phyloP scores from a whole-genome alignment of 1,140 invertebrate genomes.

The Drosophila yakuba region DNA sequence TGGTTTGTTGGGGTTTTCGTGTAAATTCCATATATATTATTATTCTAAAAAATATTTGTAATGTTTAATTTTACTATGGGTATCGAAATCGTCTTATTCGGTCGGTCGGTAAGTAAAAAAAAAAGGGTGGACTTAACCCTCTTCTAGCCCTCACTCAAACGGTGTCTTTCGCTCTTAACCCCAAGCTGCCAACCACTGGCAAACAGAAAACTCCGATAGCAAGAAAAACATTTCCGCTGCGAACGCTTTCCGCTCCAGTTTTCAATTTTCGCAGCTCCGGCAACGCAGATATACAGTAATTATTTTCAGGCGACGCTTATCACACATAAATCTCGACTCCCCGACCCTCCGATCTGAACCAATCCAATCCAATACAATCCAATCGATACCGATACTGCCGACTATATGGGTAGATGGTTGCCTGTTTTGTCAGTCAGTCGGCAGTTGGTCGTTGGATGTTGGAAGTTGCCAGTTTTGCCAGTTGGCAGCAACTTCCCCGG shows the following conservation, averaged over 20 bases:
- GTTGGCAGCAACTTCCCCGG: constrained; percentile 65
- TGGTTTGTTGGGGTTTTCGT: too few relatives aligned
- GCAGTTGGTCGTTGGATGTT: constrained; percentile 6
- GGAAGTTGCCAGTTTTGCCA: constrained; percentile 24
- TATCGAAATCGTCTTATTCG: background rate
- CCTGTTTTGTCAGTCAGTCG: constrained; percentile 73
- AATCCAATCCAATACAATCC: constrained; percentile 40
- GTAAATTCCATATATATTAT: too few relatives aligned
- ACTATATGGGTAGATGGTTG: constrained; percentile 20
- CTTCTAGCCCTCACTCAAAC: background rate
- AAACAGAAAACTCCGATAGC: constrained; percentile 19
- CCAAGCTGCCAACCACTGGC: constrained; percentile 65
- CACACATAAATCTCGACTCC: constrained; percentile 74
- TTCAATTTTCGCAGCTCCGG: constrained; percentile 72
- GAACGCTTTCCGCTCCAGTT: constrained; percentile 77
- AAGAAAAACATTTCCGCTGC: constrained; percentile 75
- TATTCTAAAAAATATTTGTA: too few relatives aligned
- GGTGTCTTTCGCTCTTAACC: constrained; percentile 5
- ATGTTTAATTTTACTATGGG: background rate
- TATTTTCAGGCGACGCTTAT: constrained; percentile 83
- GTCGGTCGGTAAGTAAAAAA: constrained; percentile 1
- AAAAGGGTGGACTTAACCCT: constrained; percentile 10
- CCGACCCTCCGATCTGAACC: constrained; percentile 10
- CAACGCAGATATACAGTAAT: constrained; percentile 69
- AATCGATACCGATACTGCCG: constrained; percentile 41